phyloP scores from a whole-genome alignment of 2,888 invertebrate genomes.

The Zaprionus obscuricornis region DNA sequence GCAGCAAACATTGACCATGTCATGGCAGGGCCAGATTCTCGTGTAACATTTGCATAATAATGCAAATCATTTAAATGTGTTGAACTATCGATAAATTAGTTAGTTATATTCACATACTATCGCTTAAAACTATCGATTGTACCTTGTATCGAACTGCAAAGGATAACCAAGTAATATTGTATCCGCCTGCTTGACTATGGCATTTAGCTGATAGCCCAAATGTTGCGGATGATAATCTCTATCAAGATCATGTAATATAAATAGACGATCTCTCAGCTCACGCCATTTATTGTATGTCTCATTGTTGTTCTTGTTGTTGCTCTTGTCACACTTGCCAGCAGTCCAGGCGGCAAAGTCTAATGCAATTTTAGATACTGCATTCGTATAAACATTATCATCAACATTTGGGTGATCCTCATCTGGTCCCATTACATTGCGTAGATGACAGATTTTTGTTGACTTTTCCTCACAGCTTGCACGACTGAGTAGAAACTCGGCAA shows the following conservation, averaged over 20 bases:
- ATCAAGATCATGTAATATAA: constrained; percentile 84
- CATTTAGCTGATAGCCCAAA: constrained; percentile 84
- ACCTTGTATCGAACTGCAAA: constrained; percentile 85
- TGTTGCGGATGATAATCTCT: constrained; percentile 86
- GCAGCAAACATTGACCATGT: constrained; percentile 87
- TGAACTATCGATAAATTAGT: constrained; percentile 52
- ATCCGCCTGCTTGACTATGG: constrained; percentile 86
- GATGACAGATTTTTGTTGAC: constrained; percentile 82
- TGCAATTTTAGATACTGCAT: constrained; percentile 85
- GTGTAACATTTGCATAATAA: constrained; percentile 85
- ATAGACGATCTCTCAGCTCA: constrained; percentile 85
- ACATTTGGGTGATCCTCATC: constrained; percentile 86
- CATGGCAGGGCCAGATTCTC: constrained; percentile 86
- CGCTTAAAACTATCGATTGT: not conserved
- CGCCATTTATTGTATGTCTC: constrained; percentile 59
- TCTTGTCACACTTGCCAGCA: constrained; percentile 49
- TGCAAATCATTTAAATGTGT: constrained; percentile 84
- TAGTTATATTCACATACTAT: not conserved
- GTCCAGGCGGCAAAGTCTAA: constrained; percentile 85
- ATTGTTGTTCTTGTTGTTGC: constrained; percentile 20
- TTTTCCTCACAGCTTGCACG: constrained; percentile 84
- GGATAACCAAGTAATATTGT: constrained; percentile 86
- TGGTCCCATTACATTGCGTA: constrained; percentile 86
- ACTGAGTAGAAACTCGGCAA: constrained; percentile 86
- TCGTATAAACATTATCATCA: constrained; percentile 86